Conservation (phyloP, 2,113 vertebrate genomes). For the Clarias magur region DNA sequence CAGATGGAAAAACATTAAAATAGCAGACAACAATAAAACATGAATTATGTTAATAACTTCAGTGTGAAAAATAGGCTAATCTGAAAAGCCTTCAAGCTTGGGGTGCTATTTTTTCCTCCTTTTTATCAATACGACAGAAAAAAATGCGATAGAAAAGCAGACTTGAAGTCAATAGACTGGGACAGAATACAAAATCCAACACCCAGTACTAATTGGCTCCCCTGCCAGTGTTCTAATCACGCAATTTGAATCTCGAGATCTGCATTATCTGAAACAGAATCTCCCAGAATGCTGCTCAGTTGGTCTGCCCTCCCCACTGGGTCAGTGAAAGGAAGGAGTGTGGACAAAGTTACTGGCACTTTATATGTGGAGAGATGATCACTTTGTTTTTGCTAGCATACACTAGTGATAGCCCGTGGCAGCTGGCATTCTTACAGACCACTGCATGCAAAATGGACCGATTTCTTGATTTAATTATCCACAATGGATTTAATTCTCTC, state of each 20-base stretch:
- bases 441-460: conserved; percentile 74
- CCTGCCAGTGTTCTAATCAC: conserved; percentile 43
- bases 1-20: conserved; percentile 29
- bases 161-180: conserved; percentile 41
- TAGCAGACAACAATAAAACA: conserved; percentile 34
- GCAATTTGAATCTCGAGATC: conserved; percentile 39
- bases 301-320: conserved; percentile 38
- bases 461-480: conserved; percentile 72
- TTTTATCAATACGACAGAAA: conserved; percentile 21
- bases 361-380: conserved; percentile 49
- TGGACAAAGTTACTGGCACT: conserved; percentile 46
- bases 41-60: conserved; percentile 29
- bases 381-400: conserved; percentile 63
- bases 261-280: conserved; percentile 44
- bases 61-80: conserved; percentile 40
- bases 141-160: neutral
- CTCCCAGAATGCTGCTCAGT: conserved; percentile 30
- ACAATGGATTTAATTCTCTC: conserved; percentile 63
- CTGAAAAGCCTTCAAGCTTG: conserved; percentile 32
- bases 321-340: conserved; percentile 6
- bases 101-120: conserved; percentile 22
- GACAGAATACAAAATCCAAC: conserved; percentile 48
- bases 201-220: conserved; percentile 47
- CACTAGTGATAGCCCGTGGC: conserved; percentile 64
- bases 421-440: conserved; percentile 76